These are phyloP conservation scores for Poecilus cupreus DNA, from an alignment of 2,888 invertebrate genomes.

Conservation along the genomic window DNA sequence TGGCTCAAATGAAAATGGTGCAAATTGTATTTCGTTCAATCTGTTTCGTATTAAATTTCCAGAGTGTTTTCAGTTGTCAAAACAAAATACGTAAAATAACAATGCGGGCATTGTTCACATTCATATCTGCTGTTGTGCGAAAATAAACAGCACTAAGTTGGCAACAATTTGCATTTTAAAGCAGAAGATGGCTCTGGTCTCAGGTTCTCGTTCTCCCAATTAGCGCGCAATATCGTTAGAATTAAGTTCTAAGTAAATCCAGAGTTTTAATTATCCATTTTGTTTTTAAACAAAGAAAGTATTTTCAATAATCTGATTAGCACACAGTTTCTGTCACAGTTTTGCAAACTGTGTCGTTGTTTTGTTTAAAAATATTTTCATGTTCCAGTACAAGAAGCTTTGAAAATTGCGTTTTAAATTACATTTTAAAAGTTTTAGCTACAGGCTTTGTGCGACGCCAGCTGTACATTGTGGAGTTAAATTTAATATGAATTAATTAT, in stretches of 20 bases:
- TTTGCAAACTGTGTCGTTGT: slow-evolving; percentile 22
- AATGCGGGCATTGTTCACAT: slow-evolving; percentile 10
- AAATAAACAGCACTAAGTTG: slow-evolving; percentile 36
- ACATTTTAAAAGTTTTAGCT: slow-evolving; percentile 54
- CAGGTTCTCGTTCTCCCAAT: slow-evolving; percentile 45
- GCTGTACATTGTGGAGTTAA: slow-evolving; percentile 44
- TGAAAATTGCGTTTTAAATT: slow-evolving; percentile 52
- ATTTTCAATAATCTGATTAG: slow-evolving; percentile 54
- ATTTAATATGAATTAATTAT: slow-evolving; percentile 55
- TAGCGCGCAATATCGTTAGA: slow-evolving; percentile 41
- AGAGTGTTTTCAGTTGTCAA: background rate
- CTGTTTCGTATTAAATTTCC: slow-evolving; percentile 1
- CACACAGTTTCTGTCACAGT: slow-evolving; percentile 36
- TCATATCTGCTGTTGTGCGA: slow-evolving; percentile 22
- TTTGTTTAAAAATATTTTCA: slow-evolving; percentile 48
- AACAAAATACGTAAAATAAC: slow-evolving; percentile 15
- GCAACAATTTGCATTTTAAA: slow-evolving; percentile 49
- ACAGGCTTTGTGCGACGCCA: slow-evolving; percentile 22
- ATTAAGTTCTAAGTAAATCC: slow-evolving; percentile 41
- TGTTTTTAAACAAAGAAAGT: slow-evolving; percentile 39
- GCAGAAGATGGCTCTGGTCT: slow-evolving; percentile 15
- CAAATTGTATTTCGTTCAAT: slow-evolving; percentile 12
- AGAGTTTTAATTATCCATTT: slow-evolving; percentile 52
- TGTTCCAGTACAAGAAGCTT: slow-evolving; percentile 8
- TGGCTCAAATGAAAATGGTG: background rate